These are phyloP conservation scores for Aramus guarauna DNA, from an alignment of 2,113 vertebrate genomes.

Conservation along the genomic window DNA sequence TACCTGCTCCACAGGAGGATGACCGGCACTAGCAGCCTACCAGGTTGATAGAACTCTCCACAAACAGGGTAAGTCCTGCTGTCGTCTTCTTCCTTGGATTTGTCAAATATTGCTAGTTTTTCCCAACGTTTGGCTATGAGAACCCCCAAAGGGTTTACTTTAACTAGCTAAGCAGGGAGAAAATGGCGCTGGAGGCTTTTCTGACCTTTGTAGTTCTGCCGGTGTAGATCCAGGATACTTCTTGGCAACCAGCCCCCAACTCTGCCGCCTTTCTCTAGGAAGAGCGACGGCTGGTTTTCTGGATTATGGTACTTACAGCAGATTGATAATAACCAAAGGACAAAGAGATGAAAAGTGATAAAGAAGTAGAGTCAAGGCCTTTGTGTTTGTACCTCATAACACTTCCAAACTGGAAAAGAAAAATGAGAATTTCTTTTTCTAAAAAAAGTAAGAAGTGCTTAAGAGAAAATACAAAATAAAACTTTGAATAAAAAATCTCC, in stretches of 20 bases:
- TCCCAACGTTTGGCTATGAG: neutral
- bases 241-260: neutral
- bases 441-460: slow-evolving; percentile 29
- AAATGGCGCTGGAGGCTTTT: neutral
- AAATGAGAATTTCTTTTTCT: neutral
- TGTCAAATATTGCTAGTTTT: neutral
- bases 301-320: neutral
- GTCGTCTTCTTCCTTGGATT: neutral
- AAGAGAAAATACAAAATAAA: slow-evolving; percentile 49
- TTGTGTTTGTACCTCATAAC: neutral
- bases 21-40: rapidly evolving
- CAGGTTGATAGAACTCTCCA: rapidly evolving
- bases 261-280: neutral
- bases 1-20: too few species aligned
- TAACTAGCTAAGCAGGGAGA: neutral
- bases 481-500: slow-evolving; percentile 34
- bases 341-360: neutral
- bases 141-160: neutral
- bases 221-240: neutral
- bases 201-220: neutral
- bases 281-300: neutral
- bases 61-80: neutral
- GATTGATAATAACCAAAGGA: neutral
- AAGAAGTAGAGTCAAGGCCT: neutral
- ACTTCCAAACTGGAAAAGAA: neutral